Percentiles rank a stretch among this genome's conserved stretches.
These are phyloP conservation scores for Phainopepla nitens DNA, from an alignment of 2,113 vertebrate species.

Conservation along the genomic window DNA sequence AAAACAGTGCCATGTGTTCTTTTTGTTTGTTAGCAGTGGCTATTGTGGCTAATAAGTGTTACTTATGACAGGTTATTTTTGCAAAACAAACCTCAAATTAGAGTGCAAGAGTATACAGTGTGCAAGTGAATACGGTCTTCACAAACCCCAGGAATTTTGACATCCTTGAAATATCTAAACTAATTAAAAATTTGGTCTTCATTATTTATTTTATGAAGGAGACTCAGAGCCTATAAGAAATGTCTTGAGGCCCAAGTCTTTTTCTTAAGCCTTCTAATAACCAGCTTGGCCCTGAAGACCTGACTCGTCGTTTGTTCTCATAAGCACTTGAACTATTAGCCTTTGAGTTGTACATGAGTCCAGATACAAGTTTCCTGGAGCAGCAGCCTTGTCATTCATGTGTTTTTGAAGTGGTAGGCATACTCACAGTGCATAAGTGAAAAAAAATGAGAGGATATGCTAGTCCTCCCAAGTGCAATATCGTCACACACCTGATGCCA, in stretches of 20 bases:
- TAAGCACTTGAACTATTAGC: conserved; percentile 13
- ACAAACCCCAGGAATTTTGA: background rate
- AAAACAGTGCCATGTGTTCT: background rate
- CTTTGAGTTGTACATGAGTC: background rate
- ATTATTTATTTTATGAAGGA: background rate
- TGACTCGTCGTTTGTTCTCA: background rate
- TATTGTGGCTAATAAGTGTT: background rate
- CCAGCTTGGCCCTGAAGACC: background rate
- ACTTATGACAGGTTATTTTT: background rate
- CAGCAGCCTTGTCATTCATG: background rate
- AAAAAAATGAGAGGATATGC: background rate
- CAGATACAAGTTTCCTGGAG: background rate
- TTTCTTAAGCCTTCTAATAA: background rate
- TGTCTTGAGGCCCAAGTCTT: background rate
- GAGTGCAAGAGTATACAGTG: background rate
- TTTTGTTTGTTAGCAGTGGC: background rate
- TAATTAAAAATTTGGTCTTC: background rate
- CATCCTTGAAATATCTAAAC: background rate
- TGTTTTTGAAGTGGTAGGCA: background rate
- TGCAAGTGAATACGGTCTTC: background rate
- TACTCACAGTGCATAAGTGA: background rate
- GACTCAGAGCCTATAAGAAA: background rate
- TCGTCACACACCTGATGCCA: background rate
- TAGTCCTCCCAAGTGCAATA: background rate
- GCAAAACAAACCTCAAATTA: background rate